A percentile compares a stretch with the other conserved stretches of the same genome.
Evolutionary conservation across 2,113 vertebrate genomes (phyloP).

Genomic region (Microtus ochrogaster): DNA sequence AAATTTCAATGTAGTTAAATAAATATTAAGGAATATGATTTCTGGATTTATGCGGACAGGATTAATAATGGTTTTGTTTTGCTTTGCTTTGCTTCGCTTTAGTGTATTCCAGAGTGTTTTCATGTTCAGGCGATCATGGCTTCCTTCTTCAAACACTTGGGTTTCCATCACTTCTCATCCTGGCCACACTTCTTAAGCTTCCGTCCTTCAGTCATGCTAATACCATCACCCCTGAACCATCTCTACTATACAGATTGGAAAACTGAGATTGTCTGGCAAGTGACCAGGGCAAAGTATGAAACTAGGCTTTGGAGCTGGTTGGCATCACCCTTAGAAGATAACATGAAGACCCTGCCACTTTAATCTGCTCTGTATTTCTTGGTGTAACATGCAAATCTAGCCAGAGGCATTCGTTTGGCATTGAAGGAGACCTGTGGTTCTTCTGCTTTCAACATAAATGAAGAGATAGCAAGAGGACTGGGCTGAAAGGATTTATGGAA

Average conservation of each 20-base stretch:
- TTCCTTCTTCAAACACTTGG: not conserved
- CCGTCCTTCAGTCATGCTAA: not conserved
- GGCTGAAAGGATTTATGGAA: not conserved
- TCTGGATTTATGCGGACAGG: not conserved
- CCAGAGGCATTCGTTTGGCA: not conserved
- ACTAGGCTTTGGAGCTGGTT: not conserved
- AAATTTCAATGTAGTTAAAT: not conserved
- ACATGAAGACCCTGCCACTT: not conserved
- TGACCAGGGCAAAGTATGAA: not conserved
- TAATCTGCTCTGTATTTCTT: not conserved
- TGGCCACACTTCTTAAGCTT: not conserved
- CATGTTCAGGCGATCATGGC: not conserved
- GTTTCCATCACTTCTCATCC: not conserved
- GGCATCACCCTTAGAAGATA: not conserved
- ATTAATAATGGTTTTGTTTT: not conserved
- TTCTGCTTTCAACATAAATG: not conserved
- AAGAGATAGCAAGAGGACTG: not conserved
- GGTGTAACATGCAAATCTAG: not conserved
- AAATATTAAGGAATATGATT: not conserved
- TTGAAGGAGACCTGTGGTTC: not conserved
- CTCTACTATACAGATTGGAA: constrained; percentile 2
- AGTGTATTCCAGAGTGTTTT: not conserved
- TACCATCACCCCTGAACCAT: not conserved
- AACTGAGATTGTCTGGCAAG: not conserved
- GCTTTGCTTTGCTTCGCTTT: not conserved